Conservation (phyloP, 2,113 vertebrate species). For the Recurvirostra avosetta region DNA sequence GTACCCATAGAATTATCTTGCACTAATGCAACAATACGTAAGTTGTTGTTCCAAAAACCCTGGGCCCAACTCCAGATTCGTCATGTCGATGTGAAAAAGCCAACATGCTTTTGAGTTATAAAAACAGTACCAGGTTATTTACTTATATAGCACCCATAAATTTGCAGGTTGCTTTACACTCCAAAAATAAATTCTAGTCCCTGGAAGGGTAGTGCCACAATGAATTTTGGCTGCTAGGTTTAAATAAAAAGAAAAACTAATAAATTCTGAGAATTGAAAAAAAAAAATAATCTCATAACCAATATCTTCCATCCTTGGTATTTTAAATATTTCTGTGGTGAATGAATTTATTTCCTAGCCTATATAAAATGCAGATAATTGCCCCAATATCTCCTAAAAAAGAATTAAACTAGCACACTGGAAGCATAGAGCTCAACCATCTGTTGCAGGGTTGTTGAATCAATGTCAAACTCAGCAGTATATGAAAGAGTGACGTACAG, state of each 20-base stretch:
- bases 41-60: conserved; percentile 4
- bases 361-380: conserved; percentile 38
- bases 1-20: neutral
- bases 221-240: neutral
- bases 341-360: neutral
- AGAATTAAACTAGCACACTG: conserved; percentile 15
- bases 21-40: neutral
- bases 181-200: neutral
- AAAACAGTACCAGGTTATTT: conserved; percentile 8
- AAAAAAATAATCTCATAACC: neutral
- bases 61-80: neutral
- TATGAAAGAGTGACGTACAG: conserved; percentile 19
- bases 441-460: conserved; percentile 59
- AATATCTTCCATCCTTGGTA: neutral
- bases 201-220: neutral
- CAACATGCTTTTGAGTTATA: neutral
- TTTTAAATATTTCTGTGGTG: neutral
- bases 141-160: conserved; percentile 35
- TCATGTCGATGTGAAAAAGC: conserved; percentile 9
- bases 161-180: conserved; percentile 22
- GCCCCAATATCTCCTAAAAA: conserved; percentile 18
- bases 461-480: conserved; percentile 31
- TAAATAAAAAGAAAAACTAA: neutral
- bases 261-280: neutral
- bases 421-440: conserved; percentile 44